Base-by-base conservation (phyloP, 1,140 invertebrate species). In the Caerostris darwini region DNA sequence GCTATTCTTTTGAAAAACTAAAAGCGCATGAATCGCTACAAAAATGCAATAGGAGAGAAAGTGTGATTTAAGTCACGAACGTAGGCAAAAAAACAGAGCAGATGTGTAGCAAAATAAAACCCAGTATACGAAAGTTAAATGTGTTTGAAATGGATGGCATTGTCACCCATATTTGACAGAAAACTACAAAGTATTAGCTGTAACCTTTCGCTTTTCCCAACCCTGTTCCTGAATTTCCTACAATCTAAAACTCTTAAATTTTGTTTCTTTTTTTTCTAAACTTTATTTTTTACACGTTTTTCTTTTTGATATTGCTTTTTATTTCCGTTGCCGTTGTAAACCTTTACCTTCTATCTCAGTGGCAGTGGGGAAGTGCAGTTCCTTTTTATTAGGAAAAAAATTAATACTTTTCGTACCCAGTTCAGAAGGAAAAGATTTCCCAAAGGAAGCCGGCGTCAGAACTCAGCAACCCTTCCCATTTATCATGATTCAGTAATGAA, bases 141-240 rank as follows among this genome's bases (percentile, higher is more conserved):
- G 92, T 64, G 34, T 64, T 61, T 34, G 81, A 93, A 93, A 93
- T 93, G 83, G 83, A 93, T 93, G 85, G 64, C 56, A 93, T 87
- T 93, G 92, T 93, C 92, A 93, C 92, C 82, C n/a, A 58, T 56
- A 14, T 88, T 93, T 93, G 92, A 87, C 92, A 88, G 77, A 85
- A 85, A 85, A 92, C 77, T 92, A 57, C 77, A n/a, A 64, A 92
- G 90, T 92, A 91, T 91, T 91, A 91, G 89, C 89, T 91, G 90
- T 83, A 85, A 92, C 77, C 54, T 92, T 77, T 92, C 90, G 57
- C 58, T 50, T 81, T 90, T 90, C 57, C 34, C n/a, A 59, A 90
- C 54, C 81, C 64, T 90, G 34, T 91, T 85, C 85, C 57, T 6
- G 17, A 57, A 53, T 90, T 87, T 83, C 67, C 6, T 50, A 14